These are phyloP conservation scores for Motacilla alba DNA, from an alignment of 2,113 vertebrate species.

Conservation along the genomic window DNA sequence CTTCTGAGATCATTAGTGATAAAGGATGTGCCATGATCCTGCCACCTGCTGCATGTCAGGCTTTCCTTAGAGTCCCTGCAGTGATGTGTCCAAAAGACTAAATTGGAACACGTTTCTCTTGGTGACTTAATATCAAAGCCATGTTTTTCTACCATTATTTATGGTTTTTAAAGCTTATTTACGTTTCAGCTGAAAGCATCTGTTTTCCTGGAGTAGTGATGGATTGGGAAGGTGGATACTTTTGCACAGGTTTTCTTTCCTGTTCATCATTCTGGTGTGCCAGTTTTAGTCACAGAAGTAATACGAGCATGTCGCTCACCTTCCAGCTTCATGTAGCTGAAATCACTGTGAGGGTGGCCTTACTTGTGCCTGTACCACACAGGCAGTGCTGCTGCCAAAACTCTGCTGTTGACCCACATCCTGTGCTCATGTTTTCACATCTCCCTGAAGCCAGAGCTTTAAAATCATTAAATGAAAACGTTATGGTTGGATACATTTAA, in stretches of 20 bases:
- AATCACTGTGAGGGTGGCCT: neutral
- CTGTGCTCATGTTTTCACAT: rapidly evolving
- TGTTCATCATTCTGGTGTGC: neutral
- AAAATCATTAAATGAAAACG: neutral
- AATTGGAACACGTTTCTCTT: neutral
- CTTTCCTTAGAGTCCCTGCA: neutral
- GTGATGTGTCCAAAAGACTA: neutral
- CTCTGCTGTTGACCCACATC: neutral
- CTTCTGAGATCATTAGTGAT: neutral
- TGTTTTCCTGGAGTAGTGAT: neutral
- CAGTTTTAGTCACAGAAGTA: neutral
- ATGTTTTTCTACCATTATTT: neutral
- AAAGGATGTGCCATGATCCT: neutral
- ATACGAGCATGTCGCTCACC: neutral
- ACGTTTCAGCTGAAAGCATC: neutral
- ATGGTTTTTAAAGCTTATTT: neutral
- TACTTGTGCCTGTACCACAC: neutral
- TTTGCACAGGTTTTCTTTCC: neutral
- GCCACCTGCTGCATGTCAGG: rapidly evolving
- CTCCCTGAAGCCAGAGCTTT: neutral
- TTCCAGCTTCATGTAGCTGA: neutral
- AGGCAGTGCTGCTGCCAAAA: neutral
- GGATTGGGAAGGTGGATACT: neutral
- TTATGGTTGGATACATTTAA: neutral
- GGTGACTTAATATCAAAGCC: neutral